Conservation (phyloP, 2,113 vertebrate species). For the Silurus asotus region DNA sequence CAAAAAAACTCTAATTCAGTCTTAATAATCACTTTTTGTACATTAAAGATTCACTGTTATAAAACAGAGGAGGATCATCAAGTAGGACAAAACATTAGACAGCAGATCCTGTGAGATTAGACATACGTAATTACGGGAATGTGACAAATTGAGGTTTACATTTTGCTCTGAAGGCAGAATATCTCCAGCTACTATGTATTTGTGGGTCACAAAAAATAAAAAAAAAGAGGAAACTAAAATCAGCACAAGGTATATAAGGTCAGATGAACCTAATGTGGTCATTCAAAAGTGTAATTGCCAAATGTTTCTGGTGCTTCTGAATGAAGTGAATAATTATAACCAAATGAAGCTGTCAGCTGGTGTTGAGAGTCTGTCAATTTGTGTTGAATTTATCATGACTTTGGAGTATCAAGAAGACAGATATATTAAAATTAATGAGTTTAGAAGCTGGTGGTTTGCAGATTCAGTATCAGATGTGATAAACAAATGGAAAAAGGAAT, state of each 20-base stretch:
- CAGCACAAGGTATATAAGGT: constrained; percentile 55
- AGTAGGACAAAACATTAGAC: constrained; percentile 56
- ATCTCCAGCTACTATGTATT: constrained; percentile 15
- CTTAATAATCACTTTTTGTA: constrained; percentile 69
- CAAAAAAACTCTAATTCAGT: constrained; percentile 59
- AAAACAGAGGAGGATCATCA: constrained; percentile 63
- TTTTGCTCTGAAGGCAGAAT: constrained; percentile 32
- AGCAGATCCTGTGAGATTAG: constrained; percentile 39
- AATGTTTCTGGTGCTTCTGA: constrained; percentile 64
- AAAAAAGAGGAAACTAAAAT: constrained; percentile 51
- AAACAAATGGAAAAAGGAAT: background rate
- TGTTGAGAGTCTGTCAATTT: constrained; percentile 54
- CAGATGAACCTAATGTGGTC: constrained; percentile 65
- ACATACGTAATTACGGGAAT: constrained; percentile 35
- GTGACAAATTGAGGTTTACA: constrained; percentile 40
- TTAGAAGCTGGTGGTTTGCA: background rate
- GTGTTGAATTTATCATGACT: constrained; percentile 55
- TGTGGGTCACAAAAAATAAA: too few relatives aligned
- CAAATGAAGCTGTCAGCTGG: constrained; percentile 68
- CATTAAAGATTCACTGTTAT: constrained; percentile 71
- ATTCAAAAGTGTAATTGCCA: constrained; percentile 61
- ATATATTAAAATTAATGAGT: constrained; percentile 2
- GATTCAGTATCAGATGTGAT: background rate
- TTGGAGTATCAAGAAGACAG: background rate
- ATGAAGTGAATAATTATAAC: constrained; percentile 63